Conservation (phyloP, 2,797 vertebrate species). For the Hapalemur alaotrensis region DNA sequence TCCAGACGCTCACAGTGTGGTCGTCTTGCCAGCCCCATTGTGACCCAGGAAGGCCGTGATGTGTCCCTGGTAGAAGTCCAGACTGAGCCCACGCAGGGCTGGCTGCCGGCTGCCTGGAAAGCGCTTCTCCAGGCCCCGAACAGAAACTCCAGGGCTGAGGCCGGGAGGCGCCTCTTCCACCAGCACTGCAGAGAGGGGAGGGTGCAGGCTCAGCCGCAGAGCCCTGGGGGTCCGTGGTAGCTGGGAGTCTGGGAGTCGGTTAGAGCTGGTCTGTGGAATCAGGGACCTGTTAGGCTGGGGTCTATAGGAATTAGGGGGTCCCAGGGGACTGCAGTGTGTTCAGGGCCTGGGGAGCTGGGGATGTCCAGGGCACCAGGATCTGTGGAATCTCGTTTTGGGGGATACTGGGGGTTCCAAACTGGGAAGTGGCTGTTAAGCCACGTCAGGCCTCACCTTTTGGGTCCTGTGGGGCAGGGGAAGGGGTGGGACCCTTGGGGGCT, state of each 20-base stretch:
- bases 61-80: constrained; percentile 94
- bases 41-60: constrained; percentile 95
- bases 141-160: constrained; percentile 87
- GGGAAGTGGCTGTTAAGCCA: not conserved
- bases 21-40: constrained; percentile 95
- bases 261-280: not conserved
- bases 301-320: not conserved
- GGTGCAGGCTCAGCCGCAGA: fast-evolving
- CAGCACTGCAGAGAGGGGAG: constrained; percentile 81
- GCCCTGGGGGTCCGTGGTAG: fast-evolving
- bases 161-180: constrained; percentile 88
- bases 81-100: constrained; percentile 91
- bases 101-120: constrained; percentile 88
- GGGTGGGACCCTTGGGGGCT: constrained; percentile 79
- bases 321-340: not conserved
- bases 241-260: no score
- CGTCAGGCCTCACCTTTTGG: constrained; percentile 28
- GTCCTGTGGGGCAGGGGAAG: not conserved
- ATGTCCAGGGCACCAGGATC: not conserved
- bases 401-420: fast-evolving
- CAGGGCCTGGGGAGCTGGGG: not conserved
- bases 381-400: not conserved
- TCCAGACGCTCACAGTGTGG: constrained; percentile 90
- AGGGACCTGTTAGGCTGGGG: not conserved
- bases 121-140: constrained; percentile 91